Conservation (phyloP, 2,888 invertebrate genomes). For the Calameuta filiformis region DNA sequence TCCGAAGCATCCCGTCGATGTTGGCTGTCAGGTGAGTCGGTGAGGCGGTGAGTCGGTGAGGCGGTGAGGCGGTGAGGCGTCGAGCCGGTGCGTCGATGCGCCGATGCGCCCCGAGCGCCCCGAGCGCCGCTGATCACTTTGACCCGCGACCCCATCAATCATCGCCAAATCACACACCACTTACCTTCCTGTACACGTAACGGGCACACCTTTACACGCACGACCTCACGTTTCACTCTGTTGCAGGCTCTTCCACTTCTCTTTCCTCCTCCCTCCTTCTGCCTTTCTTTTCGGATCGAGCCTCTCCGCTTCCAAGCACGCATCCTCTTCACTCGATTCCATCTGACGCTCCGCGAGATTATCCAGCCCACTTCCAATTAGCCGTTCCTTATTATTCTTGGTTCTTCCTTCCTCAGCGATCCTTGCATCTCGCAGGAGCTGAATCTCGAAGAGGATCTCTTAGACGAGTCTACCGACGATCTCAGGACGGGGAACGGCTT, state of each 20-base stretch:
- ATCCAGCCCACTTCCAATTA: no score
- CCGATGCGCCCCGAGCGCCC: slow-evolving; percentile 59
- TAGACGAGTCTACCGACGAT: no score
- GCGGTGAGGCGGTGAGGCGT: no score
- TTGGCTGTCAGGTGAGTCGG: slow-evolving; percentile 54
- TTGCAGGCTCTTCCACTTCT: not conserved
- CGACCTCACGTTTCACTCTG: not conserved
- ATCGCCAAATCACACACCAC: slow-evolving; percentile 64
- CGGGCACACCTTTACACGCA: slow-evolving; percentile 53
- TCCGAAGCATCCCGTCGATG: not conserved
- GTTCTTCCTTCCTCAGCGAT: slow-evolving; percentile 1
- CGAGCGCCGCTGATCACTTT: slow-evolving; percentile 64
- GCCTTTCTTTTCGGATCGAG: not conserved
- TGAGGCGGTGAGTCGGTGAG: no score
- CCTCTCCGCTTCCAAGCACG: no score
- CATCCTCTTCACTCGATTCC: no score
- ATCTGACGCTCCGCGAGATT: no score
- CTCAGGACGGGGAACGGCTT: no score
- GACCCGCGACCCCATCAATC: slow-evolving; percentile 63
- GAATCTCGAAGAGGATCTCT: not conserved
- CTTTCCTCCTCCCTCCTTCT: slow-evolving; percentile 12
- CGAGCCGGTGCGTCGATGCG: no score
- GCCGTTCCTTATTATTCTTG: slow-evolving; percentile 6
- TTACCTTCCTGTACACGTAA: slow-evolving; percentile 57
- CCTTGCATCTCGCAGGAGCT: not conserved